These are phyloP conservation scores for Anoplophora glabripennis DNA, from an alignment of 1,140 invertebrate genomes.

Conservation along the genomic window DNA sequence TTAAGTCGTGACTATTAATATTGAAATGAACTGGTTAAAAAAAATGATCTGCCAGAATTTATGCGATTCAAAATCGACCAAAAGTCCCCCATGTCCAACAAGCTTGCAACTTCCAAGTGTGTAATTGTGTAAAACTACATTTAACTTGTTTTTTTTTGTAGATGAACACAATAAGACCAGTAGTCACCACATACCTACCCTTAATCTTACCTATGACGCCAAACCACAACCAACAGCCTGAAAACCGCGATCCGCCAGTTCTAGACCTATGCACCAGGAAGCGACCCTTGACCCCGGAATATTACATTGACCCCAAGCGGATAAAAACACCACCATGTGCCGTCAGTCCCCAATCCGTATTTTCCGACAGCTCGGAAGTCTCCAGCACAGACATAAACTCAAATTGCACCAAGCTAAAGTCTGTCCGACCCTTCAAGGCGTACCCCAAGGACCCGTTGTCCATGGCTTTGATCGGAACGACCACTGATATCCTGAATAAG, in stretches of 20 bases:
- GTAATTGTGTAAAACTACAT: too few relatives aligned
- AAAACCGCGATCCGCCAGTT: not conserved
- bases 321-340: not conserved
- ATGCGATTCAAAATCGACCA: too few relatives aligned
- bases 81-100: too few relatives aligned
- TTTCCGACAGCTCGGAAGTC: constrained; percentile 4
- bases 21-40: too few relatives aligned
- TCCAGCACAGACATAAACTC: constrained; percentile 3
- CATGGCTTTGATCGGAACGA: not conserved
- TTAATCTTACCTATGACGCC: too few relatives aligned
- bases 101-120: too few relatives aligned
- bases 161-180: too few relatives aligned
- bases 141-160: too few relatives aligned
- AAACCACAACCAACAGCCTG: too few relatives aligned
- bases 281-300: not conserved
- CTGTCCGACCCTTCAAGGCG: constrained; percentile 2
- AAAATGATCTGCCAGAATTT: too few relatives aligned
- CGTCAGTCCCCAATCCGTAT: not conserved
- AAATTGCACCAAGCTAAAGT: not conserved
- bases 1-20: too few relatives aligned
- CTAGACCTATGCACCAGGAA: constrained; percentile 9
- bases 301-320: not conserved
- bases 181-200: too few relatives aligned
- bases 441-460: constrained; percentile 8
- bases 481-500: constrained; percentile 15